Evolutionary conservation across 2,888 invertebrate genomes (phyloP), one percentile per base, ranked within the genome.

Genomic region (Stenurella melanura): DNA sequence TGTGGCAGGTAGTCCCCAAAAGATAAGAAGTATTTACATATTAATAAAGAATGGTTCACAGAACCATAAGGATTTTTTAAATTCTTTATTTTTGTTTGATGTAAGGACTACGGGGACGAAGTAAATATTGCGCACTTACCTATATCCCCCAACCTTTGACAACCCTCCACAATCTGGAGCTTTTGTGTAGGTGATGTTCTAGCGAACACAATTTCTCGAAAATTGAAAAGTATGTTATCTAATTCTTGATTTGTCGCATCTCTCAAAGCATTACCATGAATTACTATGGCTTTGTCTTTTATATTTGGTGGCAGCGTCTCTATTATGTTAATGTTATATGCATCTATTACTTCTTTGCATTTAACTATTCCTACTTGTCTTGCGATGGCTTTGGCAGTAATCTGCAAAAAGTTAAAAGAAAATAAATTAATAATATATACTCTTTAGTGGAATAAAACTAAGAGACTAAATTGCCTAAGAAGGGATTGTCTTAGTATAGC

Each of bases 311-410:
- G 85, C 10, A 87, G 78, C 0, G 86, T 86, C 80, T 87, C 87
- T 21, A 87, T 84, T 1, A 86, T 84, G 68, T 87, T 87, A 30
- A 86, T 82, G 67, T 84, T 84, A 63, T 81, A 83, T 1, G 87
- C 86, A 64, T 88, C 88, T 54, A 87, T 84, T 0, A 85, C 83
- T 57, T 87, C 85, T 10, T 84, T 81, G 5, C 90, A 89, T 17
- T 93, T 93, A 61, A 95, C 94, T 81, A 95, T 95, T 54, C 95
- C 95, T 5, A 95, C 95, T 80, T 93, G 92, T 77, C 91, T 90
- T 0, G 96, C 96, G 74, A 96, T 94, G 12, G 96, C 94, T 85
- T 94, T 93, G 50, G 96, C 96, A 9, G 96, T 96, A 73, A 94
- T 85, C 88, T 88, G 71, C 30, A 34, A 34, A 69, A 80, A 82